Percentiles rank a stretch among this genome's conserved stretches.
Evolutionary conservation across 1,140 invertebrate species (phyloP).

Genomic region (Caenorhabditis remanei): DNA sequence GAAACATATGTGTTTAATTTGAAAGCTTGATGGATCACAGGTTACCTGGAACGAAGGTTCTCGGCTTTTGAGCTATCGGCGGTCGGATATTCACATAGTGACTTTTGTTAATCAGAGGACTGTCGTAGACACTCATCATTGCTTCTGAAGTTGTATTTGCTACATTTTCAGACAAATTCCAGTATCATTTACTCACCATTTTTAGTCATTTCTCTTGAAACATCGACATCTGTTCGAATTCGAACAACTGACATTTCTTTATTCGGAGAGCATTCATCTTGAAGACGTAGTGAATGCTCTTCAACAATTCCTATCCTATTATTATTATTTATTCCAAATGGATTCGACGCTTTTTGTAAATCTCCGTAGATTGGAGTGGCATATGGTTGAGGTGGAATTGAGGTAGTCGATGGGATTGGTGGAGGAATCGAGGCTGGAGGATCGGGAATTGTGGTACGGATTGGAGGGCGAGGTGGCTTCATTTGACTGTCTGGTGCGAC

Average conservation of each 20-base stretch:
- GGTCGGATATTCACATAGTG: conserved; percentile 38
- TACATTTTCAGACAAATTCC: neutral
- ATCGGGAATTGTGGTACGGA: conserved; percentile 19
- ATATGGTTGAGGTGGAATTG: neutral
- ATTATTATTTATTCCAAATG: conserved; percentile 4
- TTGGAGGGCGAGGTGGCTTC: conserved; percentile 21
- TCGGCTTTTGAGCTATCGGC: conserved; percentile 21
- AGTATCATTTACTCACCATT: neutral
- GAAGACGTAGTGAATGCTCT: conserved; percentile 3
- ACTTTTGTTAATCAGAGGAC: conserved; percentile 2
- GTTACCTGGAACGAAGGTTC: neutral
- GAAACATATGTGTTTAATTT: neutral
- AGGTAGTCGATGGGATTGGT: conserved; percentile 12
- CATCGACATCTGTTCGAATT: conserved; percentile 31
- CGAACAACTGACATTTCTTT: conserved; percentile 16
- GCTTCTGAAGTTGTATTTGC: neutral
- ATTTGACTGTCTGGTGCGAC: neutral
- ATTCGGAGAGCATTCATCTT: neutral
- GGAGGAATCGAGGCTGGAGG: conserved; percentile 2
- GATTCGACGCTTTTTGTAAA: conserved; percentile 21
- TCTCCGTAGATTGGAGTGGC: conserved; percentile 28
- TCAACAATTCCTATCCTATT: conserved; percentile 18
- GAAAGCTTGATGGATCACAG: neutral
- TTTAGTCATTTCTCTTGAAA: neutral
- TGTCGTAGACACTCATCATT: conserved; percentile 4